A percentile compares a stretch with the other conserved stretches of the same genome.
Evolutionary conservation across 2,797 vertebrate genomes (phyloP).

Genomic region (Vireo griseus): DNA sequence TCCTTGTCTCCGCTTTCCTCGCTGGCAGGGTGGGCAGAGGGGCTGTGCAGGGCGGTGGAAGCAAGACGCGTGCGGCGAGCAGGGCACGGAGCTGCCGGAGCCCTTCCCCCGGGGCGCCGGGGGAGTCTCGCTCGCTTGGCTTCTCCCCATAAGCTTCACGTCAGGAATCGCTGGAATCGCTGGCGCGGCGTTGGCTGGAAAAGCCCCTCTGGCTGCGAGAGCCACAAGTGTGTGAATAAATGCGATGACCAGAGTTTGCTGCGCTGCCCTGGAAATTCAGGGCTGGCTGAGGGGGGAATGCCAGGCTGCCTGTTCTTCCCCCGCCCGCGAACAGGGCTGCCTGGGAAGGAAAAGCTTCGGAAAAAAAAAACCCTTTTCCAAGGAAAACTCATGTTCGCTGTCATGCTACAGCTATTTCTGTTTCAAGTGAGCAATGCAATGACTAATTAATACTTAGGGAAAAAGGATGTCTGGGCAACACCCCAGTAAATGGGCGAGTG

Average conservation of each 20-base stretch:
- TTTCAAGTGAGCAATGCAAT: conserved; percentile 11
- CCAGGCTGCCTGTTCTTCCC: neutral
- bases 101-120: neutral
- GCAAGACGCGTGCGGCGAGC: neutral
- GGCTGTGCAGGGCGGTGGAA: neutral
- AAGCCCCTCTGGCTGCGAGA: conserved; percentile 34
- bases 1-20: rapidly evolving
- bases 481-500: neutral
- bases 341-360: neutral
- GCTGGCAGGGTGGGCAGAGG: neutral
- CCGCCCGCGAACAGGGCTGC: rapidly evolving
- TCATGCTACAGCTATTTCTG: conserved; percentile 31
- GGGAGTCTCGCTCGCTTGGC: conserved; percentile 31
- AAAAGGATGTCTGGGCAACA: neutral
- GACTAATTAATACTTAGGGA: conserved; percentile 25
- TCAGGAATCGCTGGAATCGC: conserved; percentile 2
- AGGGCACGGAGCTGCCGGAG: neutral
- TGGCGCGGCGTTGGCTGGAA: conserved; percentile 15
- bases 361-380: neutral
- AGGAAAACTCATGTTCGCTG: neutral
- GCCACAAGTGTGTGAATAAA: conserved; percentile 52
- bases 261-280: neutral
- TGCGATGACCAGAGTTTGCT: neutral
- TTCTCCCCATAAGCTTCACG: conserved; percentile 41
- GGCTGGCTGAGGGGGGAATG: neutral